Percentiles rank a stretch among this genome's conserved stretches.
phyloP scores from a whole-genome alignment of 2,888 invertebrate genomes.

The Ophonus ardosiacus region DNA sequence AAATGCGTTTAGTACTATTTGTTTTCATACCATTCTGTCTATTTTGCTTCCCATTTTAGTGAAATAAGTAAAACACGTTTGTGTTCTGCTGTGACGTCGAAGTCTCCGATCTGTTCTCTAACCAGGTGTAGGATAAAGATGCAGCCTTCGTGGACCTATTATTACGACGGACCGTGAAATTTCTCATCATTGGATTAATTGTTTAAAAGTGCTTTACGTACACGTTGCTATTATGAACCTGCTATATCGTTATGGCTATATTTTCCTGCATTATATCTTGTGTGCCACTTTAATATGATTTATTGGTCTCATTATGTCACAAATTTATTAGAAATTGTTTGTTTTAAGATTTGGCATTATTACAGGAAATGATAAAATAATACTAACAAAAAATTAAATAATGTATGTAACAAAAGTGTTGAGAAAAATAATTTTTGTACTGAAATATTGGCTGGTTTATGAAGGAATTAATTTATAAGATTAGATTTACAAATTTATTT shows the following conservation, averaged over 20 bases:
- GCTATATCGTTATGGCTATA: conserved; percentile 30
- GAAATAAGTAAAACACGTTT: neutral
- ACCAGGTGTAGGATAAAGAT: conserved; percentile 58
- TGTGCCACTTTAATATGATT: neutral
- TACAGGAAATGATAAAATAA: too few relatives aligned
- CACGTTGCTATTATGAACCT: conserved; percentile 18
- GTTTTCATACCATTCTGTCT: neutral
- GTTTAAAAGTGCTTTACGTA: conserved; percentile 61
- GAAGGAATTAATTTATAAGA: too few relatives aligned
- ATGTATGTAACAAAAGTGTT: too few relatives aligned
- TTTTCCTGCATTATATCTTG: neutral
- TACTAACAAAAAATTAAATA: too few relatives aligned
- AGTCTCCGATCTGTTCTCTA: conserved; percentile 20
- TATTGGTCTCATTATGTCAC: neutral
- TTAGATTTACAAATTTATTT: too few relatives aligned
- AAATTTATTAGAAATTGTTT: neutral
- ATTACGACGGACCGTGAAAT: conserved; percentile 66
- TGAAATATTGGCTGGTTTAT: too few relatives aligned
- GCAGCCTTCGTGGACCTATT: conserved; percentile 64
- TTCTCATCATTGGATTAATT: conserved; percentile 66
- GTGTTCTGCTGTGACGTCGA: neutral
- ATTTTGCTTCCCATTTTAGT: too few relatives aligned
- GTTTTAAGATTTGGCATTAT: too few relatives aligned
- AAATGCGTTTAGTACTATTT: neutral
- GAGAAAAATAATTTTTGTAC: too few relatives aligned